Conservation (phyloP, 2,888 invertebrate species). For the Thelaira solivaga region DNA sequence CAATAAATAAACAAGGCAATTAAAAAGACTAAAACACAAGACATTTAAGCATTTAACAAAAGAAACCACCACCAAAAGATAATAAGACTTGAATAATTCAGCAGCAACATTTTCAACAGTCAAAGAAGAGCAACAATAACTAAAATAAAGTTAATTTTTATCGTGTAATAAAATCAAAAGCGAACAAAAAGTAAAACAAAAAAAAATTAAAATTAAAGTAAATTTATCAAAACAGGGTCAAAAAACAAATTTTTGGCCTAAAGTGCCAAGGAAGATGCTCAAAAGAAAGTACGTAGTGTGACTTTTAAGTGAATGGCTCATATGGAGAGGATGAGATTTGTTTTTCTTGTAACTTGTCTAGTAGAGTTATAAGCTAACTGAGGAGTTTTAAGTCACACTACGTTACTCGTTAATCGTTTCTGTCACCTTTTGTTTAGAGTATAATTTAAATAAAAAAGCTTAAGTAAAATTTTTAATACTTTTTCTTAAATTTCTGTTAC, state of each 20-base stretch:
- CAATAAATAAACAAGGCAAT: slow-evolving; percentile 74
- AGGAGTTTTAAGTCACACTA: too few species aligned
- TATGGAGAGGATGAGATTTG: too few species aligned
- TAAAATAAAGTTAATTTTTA: slow-evolving; percentile 30
- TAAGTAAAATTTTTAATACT: too few species aligned
- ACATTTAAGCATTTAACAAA: slow-evolving; percentile 72
- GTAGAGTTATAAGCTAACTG: too few species aligned
- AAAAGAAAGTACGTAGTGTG: not conserved
- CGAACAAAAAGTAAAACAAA: too few species aligned
- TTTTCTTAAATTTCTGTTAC: too few species aligned
- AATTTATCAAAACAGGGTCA: slow-evolving; percentile 56
- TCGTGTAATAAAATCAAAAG: slow-evolving; percentile 48
- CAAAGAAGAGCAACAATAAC: not conserved
- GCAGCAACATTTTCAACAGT: not conserved
- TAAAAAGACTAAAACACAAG: slow-evolving; percentile 70
- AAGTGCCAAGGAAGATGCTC: slow-evolving; percentile 15
- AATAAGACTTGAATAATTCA: slow-evolving; percentile 12
- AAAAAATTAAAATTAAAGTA: slow-evolving; percentile 39
- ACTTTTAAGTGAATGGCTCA: not conserved
- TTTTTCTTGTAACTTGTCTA: too few species aligned
- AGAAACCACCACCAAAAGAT: slow-evolving; percentile 18
- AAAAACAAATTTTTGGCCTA: slow-evolving; percentile 34
- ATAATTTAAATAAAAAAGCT: too few species aligned
- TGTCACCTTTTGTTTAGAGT: too few species aligned
- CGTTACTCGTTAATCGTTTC: too few species aligned